Base-by-base conservation (phyloP, 53 echinoderm and acorn worm species). In the Mesocentrotus franciscanus region DNA sequence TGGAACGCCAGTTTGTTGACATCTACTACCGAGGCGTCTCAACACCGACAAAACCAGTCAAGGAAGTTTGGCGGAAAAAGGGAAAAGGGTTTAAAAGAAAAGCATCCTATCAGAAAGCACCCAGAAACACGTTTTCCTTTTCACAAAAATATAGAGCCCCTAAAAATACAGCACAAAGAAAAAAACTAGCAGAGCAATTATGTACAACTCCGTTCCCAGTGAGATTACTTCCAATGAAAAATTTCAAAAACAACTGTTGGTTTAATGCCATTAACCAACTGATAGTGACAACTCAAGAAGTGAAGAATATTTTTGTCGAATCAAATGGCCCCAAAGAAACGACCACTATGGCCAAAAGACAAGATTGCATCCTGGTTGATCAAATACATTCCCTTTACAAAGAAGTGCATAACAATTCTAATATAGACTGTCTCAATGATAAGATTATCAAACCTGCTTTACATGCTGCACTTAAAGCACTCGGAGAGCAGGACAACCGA, bases 251-350 rank as follows among this genome's bases (percentile, higher is more conserved):
- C 29, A 90, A 90, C 61, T 61, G 90, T 29, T 90, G 90, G 90
- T 90, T 90, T 16, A 90, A 90, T 60, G 56, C 61, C 32, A 60
- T 90, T 90, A 90, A 90, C 16, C 90, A 90, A 60, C 29, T 90
- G 11, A 90, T 90, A 18, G 20, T 60, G 33, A 60, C 90, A 60
- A 90, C 90, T 17, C 90, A 24, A 60, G 26, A 61, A 55, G 90
- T 61, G 30, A 90, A 90, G 90, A 60, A 56, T 58, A 61, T 90
- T 4, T 90, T 90, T 85, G 56, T 8, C 24, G 6, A 26, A 90
- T n/a, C 56, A 10, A 29, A 29, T 90, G 33, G 56, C 29, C 90
- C 15, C 10, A 16, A 61, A 33, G 90, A 59, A 33, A 61, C 59
- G 8, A 12, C 27, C 29, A 7, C 27, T 72, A 27, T 72, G 72